These are phyloP conservation scores for Corythoichthys haematopterus DNA, from an alignment of 2,113 vertebrate species.

Conservation along the genomic window DNA sequence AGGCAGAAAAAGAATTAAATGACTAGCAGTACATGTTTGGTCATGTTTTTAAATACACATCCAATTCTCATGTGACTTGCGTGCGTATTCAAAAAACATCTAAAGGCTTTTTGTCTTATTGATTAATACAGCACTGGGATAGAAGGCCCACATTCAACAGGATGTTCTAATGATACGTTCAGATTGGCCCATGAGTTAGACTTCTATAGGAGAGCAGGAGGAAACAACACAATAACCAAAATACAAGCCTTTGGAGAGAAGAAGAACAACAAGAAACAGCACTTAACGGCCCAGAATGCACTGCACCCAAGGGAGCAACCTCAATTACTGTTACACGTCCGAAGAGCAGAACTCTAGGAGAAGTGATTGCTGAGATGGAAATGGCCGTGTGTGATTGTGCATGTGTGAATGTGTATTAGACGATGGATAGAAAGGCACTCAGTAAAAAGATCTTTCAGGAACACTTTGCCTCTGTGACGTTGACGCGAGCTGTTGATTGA, in stretches of 20 bases:
- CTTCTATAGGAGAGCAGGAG: slow-evolving; percentile 46
- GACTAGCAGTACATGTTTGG: slow-evolving; percentile 6
- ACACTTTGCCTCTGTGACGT: slow-evolving; percentile 79
- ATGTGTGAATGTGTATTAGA: slow-evolving; percentile 36
- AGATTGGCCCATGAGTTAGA: slow-evolving; percentile 60
- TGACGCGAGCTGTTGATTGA: slow-evolving; percentile 77
- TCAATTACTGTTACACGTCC: slow-evolving; percentile 79
- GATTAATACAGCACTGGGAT: slow-evolving; percentile 57
- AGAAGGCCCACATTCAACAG: slow-evolving; percentile 41
- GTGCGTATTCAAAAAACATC: slow-evolving; percentile 36
- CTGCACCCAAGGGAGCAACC: slow-evolving; percentile 77
- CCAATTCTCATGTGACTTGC: slow-evolving; percentile 39
- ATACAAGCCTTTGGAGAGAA: slow-evolving; percentile 70
- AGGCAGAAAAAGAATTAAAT: slow-evolving; percentile 10
- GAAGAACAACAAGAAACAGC: slow-evolving; percentile 75
- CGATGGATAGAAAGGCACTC: slow-evolving; percentile 67
- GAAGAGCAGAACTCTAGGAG: slow-evolving; percentile 77
- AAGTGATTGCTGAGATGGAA: slow-evolving; percentile 73
- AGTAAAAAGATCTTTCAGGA: slow-evolving; percentile 88
- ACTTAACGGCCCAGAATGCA: slow-evolving; percentile 83
- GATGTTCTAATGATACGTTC: slow-evolving; percentile 65
- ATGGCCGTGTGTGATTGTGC: slow-evolving; percentile 53
- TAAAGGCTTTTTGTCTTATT: slow-evolving; percentile 59
- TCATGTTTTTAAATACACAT: slow-evolving; percentile 10
- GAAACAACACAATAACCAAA: slow-evolving; percentile 72